A percentile compares a stretch with the other conserved stretches of the same genome.
Evolutionary conservation across 2,797 vertebrate genomes (phyloP).

Genomic region (Halcyon chelicuti): DNA sequence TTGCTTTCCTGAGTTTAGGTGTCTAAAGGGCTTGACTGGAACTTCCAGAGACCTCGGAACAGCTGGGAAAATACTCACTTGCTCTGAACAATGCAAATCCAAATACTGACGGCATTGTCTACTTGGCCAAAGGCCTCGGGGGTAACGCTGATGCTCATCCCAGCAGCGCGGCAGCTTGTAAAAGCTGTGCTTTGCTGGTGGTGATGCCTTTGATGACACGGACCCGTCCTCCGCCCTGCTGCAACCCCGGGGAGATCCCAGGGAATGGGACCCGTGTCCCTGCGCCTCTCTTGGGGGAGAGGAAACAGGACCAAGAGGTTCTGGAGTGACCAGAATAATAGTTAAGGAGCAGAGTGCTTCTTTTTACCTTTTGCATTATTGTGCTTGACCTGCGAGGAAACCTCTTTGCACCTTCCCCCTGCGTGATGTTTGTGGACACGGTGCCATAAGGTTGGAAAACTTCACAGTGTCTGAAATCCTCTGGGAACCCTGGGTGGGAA

Average conservation of each 20-base stretch:
- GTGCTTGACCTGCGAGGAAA: background rate
- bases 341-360: fast-evolving
- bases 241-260: no score
- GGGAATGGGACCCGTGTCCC: background rate
- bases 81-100: background rate
- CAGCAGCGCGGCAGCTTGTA: background rate
- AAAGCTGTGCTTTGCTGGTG: background rate
- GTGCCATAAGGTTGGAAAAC: background rate
- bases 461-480: background rate
- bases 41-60: background rate
- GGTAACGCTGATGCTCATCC: background rate
- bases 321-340: background rate
- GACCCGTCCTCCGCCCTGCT: background rate
- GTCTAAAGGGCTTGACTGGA: background rate
- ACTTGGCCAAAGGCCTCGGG: background rate
- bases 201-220: background rate
- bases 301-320: background rate
- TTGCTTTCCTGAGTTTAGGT: background rate
- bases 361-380: background rate
- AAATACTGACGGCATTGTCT: fast-evolving
- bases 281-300: background rate
- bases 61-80: background rate
- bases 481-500: background rate
- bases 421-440: fast-evolving
- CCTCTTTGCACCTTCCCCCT: background rate